Base-by-base conservation (phyloP, 2,113 vertebrate species). In the Callopanchax toddi region DNA sequence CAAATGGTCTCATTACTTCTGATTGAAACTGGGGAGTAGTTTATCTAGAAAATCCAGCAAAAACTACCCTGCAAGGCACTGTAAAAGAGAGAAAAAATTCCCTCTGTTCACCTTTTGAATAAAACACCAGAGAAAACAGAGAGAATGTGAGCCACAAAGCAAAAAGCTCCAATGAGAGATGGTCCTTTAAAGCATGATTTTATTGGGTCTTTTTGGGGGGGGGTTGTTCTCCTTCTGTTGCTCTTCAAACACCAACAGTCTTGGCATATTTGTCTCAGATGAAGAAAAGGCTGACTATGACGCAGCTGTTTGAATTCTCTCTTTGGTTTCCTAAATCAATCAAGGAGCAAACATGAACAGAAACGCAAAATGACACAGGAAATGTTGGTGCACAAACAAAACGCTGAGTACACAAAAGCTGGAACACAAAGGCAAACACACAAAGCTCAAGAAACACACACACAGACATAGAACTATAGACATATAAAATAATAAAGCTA, bases 1-100 rank as follows among this genome's bases (percentile, higher is more conserved):
- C 78, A 81, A 86, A 90, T 85, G 43, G 72, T 76, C 76, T 89
- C 86, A 89, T 91, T 89, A 90, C 50, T 60, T 46, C 55, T 62
- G 60, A 81, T 60, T 76, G 75, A 89, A 79, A 82, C 67, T 42
- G 32, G 49, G 40, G 52, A 60, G 52, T 53, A 62, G 66, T 68
- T 88, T 69, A 80, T 82, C 68, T 40, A 46, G 25, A 61, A 67
- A 72, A 77, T 55, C 43, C 56, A 46, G 39, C 26, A 3, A 71
- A 51, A 65, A 26, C 43, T 40, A 48, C 72, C 45, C 17, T 54
- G 11, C 60, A 53, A 39, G 51, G 52, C 60, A 32, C 60, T 49
- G 42, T 50, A 62, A 64, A 7, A 51, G 44, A 51, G 40, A 56
- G 48, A 50, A 46, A 61, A 43, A 23, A 46, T 11, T 10, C 21